A percentile compares a stretch with the other conserved stretches of the same genome.
Evolutionary conservation across 2,113 vertebrate genomes (phyloP).

Genomic region (Varanus salvator): DNA sequence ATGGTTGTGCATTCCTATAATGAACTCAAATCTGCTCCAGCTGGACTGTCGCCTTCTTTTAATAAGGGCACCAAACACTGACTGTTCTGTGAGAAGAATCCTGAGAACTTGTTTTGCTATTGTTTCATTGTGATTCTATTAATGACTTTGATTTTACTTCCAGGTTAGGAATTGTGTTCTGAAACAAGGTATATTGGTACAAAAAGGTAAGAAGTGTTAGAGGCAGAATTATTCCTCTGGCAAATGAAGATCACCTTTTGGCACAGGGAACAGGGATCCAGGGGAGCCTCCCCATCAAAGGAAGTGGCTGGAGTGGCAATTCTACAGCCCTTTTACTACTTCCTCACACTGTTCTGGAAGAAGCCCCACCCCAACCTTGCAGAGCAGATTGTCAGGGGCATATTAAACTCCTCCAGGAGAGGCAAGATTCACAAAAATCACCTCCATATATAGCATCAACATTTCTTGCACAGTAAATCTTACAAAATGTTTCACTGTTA

Average conservation of each 20-base stretch:
- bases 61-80: neutral
- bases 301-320: too few species aligned
- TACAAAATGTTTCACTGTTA: neutral
- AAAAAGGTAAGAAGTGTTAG: neutral
- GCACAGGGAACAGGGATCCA: too few species aligned
- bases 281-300: too few species aligned
- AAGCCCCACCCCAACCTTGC: too few species aligned
- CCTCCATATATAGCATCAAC: neutral
- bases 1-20: neutral
- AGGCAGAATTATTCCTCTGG: neutral
- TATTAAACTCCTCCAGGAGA: neutral
- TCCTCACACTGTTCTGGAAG: neutral
- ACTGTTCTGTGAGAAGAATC: neutral
- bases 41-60: neutral
- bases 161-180: neutral
- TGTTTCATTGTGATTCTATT: neutral
- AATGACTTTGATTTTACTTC: neutral
- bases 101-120: neutral
- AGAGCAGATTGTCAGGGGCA: neutral
- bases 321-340: too few species aligned
- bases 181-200: neutral
- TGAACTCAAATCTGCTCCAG: neutral
- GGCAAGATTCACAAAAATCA: neutral
- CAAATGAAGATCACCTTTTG: neutral
- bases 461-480: neutral